Evolutionary conservation across 2,797 vertebrate species (phyloP).

Genomic region (Orientallactaga sibirica): DNA sequence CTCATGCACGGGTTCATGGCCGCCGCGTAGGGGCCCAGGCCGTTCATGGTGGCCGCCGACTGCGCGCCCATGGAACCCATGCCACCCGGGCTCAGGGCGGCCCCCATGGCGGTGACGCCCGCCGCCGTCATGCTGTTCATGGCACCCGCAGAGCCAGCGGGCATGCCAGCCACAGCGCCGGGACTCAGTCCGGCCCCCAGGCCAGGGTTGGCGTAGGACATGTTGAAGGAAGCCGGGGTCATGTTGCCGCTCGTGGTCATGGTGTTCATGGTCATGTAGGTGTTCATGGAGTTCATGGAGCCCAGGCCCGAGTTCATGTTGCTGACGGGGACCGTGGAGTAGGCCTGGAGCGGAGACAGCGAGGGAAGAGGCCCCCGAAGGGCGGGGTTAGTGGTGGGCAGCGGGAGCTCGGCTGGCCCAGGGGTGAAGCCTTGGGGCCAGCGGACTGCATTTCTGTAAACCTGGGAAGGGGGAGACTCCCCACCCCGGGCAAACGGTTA

Average conservation of each 20-base stretch:
- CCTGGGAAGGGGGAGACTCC: not conserved
- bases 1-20: conserved; percentile 95
- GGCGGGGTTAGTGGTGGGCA: conserved; percentile 26
- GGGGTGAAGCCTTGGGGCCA: rapidly evolving
- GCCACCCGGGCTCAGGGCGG: conserved; percentile 92
- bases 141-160: conserved; percentile 87
- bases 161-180: conserved; percentile 92
- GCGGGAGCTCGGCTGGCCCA: not conserved
- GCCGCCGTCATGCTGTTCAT: conserved; percentile 93
- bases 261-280: conserved; percentile 93
- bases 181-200: conserved; percentile 92
- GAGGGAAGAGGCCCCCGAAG: conserved; percentile 60
- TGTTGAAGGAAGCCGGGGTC: conserved; percentile 93
- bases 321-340: conserved; percentile 94
- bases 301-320: conserved; percentile 96
- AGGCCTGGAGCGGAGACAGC: conserved; percentile 88
- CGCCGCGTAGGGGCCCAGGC: conserved; percentile 93
- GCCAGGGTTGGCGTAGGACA: conserved; percentile 93
- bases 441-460: not conserved
- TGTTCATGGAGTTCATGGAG: conserved; percentile 96
- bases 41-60: conserved; percentile 92
- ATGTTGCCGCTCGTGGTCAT: conserved; percentile 94
- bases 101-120: conserved; percentile 92
- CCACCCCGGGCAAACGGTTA: not conserved
- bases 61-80: conserved; percentile 94